These are phyloP conservation scores for Pyrgilauda ruficollis DNA, from an alignment of 2,113 vertebrate genomes.

Conservation along the genomic window DNA sequence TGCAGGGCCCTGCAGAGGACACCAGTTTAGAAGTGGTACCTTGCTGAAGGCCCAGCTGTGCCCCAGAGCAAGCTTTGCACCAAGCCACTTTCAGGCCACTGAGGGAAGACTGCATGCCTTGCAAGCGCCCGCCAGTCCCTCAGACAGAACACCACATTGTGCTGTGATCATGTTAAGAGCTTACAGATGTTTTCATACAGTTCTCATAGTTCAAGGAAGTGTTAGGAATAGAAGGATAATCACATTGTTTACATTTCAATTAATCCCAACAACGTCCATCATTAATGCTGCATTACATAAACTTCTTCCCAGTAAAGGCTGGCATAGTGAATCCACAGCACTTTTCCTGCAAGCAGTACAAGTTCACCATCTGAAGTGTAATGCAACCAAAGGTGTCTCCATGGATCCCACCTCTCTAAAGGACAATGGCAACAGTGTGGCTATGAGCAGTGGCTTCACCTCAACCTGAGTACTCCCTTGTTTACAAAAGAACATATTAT, in stretches of 20 bases:
- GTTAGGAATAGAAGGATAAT: neutral
- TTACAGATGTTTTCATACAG: neutral
- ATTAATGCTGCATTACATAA: neutral
- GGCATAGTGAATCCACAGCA: neutral
- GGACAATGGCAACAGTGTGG: neutral
- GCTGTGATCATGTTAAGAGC: neutral
- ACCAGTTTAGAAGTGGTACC: neutral
- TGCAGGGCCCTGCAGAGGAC: neutral
- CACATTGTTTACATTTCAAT: neutral
- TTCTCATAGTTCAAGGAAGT: neutral
- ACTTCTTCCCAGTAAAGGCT: neutral
- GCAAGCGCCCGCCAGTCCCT: fast-evolving
- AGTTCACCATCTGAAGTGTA: neutral
- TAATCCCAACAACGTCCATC: neutral
- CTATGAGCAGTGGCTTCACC: neutral
- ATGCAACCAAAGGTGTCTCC: neutral
- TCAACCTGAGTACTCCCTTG: neutral
- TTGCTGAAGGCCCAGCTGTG: neutral
- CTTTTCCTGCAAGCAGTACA: neutral
- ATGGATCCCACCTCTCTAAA: neutral
- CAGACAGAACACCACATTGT: neutral
- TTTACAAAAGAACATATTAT: neutral
- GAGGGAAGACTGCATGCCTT: fast-evolving
- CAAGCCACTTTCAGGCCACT: neutral
- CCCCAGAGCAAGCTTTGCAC: neutral